Evolutionary conservation across 2,113 vertebrate species (phyloP).

Genomic region (Otis tarda): DNA sequence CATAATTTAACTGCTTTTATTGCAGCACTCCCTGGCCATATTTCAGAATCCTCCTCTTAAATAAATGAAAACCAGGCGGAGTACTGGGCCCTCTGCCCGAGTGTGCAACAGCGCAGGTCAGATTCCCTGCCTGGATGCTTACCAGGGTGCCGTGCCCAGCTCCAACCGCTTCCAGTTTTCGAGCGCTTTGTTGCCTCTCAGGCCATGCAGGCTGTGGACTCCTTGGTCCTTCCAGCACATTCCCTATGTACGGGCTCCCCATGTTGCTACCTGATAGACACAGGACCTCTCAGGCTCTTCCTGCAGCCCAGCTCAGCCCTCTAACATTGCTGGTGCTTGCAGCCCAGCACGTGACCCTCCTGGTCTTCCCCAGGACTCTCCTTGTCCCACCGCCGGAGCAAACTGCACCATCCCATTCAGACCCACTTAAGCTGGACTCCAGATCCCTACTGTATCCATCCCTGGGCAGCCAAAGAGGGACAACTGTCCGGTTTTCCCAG

Average conservation of each 20-base stretch:
- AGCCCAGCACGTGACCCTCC: background rate
- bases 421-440: accelerated
- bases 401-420: background rate
- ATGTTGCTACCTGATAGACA: background rate
- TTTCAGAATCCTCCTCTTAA: slow-evolving; percentile 2
- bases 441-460: background rate
- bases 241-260: background rate
- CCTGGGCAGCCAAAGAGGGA: background rate
- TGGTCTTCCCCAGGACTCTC: too few relatives aligned
- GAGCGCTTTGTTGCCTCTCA: background rate
- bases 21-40: background rate
- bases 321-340: accelerated
- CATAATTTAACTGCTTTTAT: background rate
- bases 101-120: accelerated
- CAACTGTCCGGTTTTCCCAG: background rate
- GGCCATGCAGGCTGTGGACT: background rate
- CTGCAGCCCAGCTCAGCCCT: background rate
- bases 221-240: background rate
- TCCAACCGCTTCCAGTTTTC: background rate
- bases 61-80: background rate
- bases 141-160: background rate
- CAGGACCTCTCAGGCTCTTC: background rate
- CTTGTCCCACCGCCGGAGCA: background rate
- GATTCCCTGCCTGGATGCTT: background rate
- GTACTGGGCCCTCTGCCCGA: background rate